These are phyloP conservation scores for Ianthella basta DNA, from an alignment of 37 sponge, comb jelly and placozoan species.

Conservation along the genomic window DNA sequence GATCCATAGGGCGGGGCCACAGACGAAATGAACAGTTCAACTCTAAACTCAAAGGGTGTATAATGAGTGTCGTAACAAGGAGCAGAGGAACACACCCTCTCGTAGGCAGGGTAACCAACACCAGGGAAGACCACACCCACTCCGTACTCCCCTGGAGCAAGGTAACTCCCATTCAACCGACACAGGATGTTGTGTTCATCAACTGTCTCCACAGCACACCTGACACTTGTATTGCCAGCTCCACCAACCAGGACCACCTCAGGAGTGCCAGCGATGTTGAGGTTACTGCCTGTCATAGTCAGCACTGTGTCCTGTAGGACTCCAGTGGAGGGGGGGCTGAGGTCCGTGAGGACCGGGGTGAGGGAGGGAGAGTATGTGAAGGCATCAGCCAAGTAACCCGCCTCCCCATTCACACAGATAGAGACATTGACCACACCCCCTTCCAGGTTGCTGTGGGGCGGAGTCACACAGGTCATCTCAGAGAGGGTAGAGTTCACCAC, in stretches of 20 bases:
- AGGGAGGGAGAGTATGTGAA: conserved; percentile 6
- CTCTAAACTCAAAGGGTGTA: neutral
- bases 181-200: neutral
- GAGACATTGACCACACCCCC: conserved; percentile 45
- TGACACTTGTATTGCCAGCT: too few relatives aligned
- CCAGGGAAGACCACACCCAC: conserved; percentile 7
- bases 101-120: neutral
- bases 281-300: neutral
- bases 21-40: neutral
- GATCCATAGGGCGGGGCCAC: conserved; percentile 78
- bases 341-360: conserved; percentile 20
- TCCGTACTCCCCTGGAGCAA: conserved; percentile 13
- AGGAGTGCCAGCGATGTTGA: neutral
- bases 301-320: neutral
- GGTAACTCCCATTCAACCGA: neutral
- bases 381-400: conserved; percentile 1
- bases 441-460: neutral
- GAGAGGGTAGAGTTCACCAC: conserved; percentile 3
- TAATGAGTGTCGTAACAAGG: neutral
- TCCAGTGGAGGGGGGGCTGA: neutral
- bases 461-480: conserved; percentile 13
- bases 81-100: neutral
- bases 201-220: too few relatives aligned
- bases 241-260: neutral
- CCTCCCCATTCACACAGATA: conserved; percentile 31